Evolutionary conservation across 2,888 invertebrate species (phyloP).

Genomic region (Hypercompe scribonia): DNA sequence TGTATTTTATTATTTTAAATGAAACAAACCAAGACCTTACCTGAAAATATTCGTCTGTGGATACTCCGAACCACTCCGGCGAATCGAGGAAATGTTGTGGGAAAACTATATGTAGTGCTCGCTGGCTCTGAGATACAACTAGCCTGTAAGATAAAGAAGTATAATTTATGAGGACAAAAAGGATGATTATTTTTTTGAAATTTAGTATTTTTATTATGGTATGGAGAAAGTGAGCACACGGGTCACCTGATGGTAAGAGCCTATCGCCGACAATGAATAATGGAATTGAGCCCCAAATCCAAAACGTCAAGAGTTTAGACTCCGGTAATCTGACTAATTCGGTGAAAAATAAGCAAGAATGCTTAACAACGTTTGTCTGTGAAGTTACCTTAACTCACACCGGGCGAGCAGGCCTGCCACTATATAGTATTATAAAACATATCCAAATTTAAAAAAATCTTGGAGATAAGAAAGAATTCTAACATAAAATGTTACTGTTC

Average conservation of each 20-base stretch:
- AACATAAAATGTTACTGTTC: too few species aligned
- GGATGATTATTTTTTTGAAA: background rate
- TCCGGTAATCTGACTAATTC: too few species aligned
- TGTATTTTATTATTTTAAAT: too few species aligned
- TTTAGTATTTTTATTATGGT: background rate
- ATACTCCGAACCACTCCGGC: slow-evolving; percentile 96
- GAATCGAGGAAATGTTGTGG: slow-evolving; percentile 95
- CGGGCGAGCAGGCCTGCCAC: too few species aligned
- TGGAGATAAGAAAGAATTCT: too few species aligned
- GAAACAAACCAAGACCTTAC: slow-evolving; percentile 69
- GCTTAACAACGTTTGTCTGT: too few species aligned
- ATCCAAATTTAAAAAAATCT: too few species aligned
- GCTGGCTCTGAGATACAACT: slow-evolving; percentile 94
- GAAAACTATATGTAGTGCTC: slow-evolving; percentile 94
- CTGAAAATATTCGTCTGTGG: slow-evolving; percentile 95
- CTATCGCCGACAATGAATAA: background rate
- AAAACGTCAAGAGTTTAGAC: too few species aligned
- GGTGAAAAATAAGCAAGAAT: too few species aligned
- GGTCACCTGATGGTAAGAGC: background rate
- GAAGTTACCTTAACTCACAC: too few species aligned
- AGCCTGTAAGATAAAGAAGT: slow-evolving; percentile 86
- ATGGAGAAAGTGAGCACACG: background rate
- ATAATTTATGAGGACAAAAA: background rate
- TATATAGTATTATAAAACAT: too few species aligned
- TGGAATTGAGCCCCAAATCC: too few species aligned